Evolutionary conservation across 2,797 vertebrate genomes (phyloP), one percentile per base, ranked within the genome.

Genomic region (Aldrovandia affinis): DNA sequence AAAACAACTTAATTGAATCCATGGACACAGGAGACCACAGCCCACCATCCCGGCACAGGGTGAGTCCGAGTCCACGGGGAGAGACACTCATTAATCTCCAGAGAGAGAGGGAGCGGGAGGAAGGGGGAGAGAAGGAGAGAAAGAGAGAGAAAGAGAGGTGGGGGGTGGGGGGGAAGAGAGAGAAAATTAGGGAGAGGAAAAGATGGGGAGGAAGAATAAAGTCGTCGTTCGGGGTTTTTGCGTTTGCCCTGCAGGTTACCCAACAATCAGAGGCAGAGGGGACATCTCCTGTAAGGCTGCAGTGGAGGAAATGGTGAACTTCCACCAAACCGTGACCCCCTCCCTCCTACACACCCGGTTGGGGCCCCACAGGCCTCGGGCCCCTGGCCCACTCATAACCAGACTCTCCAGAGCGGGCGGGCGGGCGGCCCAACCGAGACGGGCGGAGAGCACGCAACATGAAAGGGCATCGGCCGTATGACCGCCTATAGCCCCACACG

Each of bases 41-140:
- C 89, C 93, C 88, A 92, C 90, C 47, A 50, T 5, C 47, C 47
- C 55, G 89, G 93, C 90, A 89, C 87, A 93, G 82, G 0, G 90
- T 92, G 93, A 94, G 55, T 28, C 14, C 4, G 2, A 80, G 78
- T 83, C 94, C 91, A 89, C 91, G 90, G 89, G 79, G 91, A 92
- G 30, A 1, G 36, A 61, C 57, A 61, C 57, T 61, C 81, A 95
- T 96, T 96, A 93, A 94, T 95, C 96, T 95, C 93, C 3, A 87
- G 84, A 90, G 88, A 95, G 90, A 95, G 54, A 65, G 22, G 4
- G 30, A 39, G 52, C 82, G 61, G 22, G 25, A 50, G 55, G 18
- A 14, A 2, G 18, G 33, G 73, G 33, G 1, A 84, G 81, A 52
- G 52, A 39, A 30, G 55, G 1, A 15, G n/a, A 68, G 0, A 3